Percentiles rank a stretch among this genome's conserved stretches.
phyloP scores from a whole-genome alignment of 2,797 vertebrate species.

The Bovichtus variegatus region DNA sequence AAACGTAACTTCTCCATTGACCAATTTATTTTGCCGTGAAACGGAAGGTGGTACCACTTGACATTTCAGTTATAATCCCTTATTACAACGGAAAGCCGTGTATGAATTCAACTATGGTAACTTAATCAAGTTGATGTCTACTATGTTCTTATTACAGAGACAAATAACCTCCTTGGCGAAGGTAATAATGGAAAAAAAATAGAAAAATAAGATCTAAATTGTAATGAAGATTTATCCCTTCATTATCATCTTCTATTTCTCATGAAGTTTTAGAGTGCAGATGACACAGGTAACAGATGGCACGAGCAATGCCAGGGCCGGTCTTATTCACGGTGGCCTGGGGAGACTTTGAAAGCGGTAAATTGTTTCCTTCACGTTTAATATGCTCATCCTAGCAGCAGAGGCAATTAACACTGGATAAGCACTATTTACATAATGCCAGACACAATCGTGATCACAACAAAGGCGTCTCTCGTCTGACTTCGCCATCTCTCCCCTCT shows the following conservation, averaged over 20 bases:
- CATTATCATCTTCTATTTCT: conserved; percentile 8
- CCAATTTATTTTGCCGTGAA: not conserved
- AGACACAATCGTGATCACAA: conserved; percentile 66
- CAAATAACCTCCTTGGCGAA: not conserved
- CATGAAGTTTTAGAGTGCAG: conserved; percentile 10
- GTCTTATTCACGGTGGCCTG: conserved; percentile 41
- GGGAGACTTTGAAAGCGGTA: conserved; percentile 59
- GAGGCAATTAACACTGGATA: conserved; percentile 80
- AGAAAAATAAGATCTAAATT: conserved; percentile 3
- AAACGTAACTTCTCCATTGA: not conserved
- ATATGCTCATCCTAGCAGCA: conserved; percentile 68
- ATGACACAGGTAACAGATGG: conserved; percentile 53
- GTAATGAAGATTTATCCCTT: conserved; percentile 14
- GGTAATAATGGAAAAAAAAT: not conserved
- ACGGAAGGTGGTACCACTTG: not conserved
- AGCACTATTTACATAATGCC: conserved; percentile 81
- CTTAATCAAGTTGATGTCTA: not conserved
- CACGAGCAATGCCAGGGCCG: not conserved
- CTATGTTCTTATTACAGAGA: not conserved
- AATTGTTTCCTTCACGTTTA: conserved; percentile 66
- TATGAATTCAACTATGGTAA: no score
- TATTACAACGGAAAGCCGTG: not conserved
- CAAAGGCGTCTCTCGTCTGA: conserved; percentile 63
- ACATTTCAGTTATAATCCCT: not conserved
- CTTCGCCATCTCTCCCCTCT: conserved; percentile 32